Percentiles rank a stretch among this genome's conserved stretches.
These are phyloP conservation scores for Acanthurus lineatus DNA, from an alignment of 2,797 vertebrate species.

Conservation along the genomic window DNA sequence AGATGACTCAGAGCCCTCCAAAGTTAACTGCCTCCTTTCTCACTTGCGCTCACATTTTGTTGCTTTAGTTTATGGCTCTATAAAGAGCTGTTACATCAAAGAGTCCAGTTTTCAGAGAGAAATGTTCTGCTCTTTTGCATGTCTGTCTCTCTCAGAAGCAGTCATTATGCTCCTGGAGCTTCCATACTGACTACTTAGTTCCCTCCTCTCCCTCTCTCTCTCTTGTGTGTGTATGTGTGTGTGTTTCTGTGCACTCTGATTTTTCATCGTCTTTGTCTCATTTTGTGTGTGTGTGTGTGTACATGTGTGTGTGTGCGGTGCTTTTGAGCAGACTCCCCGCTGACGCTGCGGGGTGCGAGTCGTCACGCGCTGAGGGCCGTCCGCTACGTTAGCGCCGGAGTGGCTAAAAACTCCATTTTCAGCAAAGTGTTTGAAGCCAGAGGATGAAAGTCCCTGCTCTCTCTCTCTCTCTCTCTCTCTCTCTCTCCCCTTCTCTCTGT, in stretches of 20 bases:
- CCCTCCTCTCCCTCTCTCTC: slow-evolving; percentile 10
- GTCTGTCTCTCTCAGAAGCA: slow-evolving; percentile 57
- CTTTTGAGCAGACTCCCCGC: slow-evolving; percentile 71
- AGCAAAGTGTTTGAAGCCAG: slow-evolving; percentile 74
- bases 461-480: slow-evolving; percentile 21
- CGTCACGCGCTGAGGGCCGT: slow-evolving; percentile 68
- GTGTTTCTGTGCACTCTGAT: slow-evolving; percentile 30
- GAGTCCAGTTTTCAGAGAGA: slow-evolving; percentile 64
- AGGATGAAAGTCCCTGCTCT: slow-evolving; percentile 71
- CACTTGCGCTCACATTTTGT: slow-evolving; percentile 21
- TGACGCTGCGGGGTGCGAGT: slow-evolving; percentile 63
- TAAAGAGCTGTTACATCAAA: slow-evolving; percentile 69
- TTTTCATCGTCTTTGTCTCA: slow-evolving; percentile 35
- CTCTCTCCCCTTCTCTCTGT: slow-evolving; percentile 21
- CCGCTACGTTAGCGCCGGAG: slow-evolving; percentile 51
- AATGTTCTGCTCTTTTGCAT: slow-evolving; percentile 58
- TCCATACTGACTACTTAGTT: slow-evolving; percentile 57
- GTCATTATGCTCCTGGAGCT: slow-evolving; percentile 67
- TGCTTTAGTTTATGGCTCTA: slow-evolving; percentile 47
- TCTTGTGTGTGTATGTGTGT: slow-evolving; percentile 22
- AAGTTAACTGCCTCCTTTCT: slow-evolving; percentile 55
- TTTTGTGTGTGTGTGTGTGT: slow-evolving; percentile 30
- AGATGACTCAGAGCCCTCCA: slow-evolving; percentile 61
- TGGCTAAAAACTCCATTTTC: slow-evolving; percentile 76
- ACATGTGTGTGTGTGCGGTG: slow-evolving; percentile 1